These are phyloP conservation scores for Furcula furcula DNA, from an alignment of 2,888 invertebrate genomes.

Conservation along the genomic window DNA sequence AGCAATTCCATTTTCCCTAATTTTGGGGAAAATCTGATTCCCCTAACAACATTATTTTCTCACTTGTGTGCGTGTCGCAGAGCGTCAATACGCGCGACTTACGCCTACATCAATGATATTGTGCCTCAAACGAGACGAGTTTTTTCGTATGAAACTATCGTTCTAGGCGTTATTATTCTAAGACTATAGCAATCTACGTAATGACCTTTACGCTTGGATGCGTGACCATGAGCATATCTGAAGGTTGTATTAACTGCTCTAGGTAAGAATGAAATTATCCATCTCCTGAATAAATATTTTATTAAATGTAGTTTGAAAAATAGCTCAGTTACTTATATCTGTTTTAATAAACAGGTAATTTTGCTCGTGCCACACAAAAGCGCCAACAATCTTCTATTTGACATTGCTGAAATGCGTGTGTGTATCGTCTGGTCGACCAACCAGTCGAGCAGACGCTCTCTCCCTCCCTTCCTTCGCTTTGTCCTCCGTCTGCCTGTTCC, in stretches of 20 bases:
- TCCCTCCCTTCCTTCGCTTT: constrained; percentile 71
- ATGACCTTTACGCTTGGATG: constrained; percentile 70
- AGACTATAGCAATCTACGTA: constrained; percentile 49
- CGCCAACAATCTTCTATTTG: constrained; percentile 62
- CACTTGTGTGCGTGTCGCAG: too few species aligned
- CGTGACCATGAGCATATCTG: constrained; percentile 69
- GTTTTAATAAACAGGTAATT: constrained; percentile 15
- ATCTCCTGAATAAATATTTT: constrained; percentile 1
- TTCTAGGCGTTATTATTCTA: too few species aligned
- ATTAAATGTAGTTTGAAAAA: too few species aligned
- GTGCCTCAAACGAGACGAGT: too few species aligned
- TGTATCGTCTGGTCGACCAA: constrained; percentile 73
- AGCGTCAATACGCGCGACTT: too few species aligned
- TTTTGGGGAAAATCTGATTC: too few species aligned
- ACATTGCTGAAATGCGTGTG: constrained; percentile 60
- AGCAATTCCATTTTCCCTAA: too few species aligned
- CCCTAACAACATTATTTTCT: too few species aligned
- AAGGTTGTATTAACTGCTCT: constrained; percentile 51
- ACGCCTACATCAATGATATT: too few species aligned
- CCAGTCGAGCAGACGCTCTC: constrained; percentile 77
- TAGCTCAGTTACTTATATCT: too few species aligned
- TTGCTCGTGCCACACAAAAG: constrained; percentile 52
- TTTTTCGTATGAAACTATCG: too few species aligned
- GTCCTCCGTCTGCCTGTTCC: constrained; percentile 56
- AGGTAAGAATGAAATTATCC: not conserved